phyloP scores from a whole-genome alignment of 1,140 invertebrate species.

The Tetramorium parvispinum region DNA sequence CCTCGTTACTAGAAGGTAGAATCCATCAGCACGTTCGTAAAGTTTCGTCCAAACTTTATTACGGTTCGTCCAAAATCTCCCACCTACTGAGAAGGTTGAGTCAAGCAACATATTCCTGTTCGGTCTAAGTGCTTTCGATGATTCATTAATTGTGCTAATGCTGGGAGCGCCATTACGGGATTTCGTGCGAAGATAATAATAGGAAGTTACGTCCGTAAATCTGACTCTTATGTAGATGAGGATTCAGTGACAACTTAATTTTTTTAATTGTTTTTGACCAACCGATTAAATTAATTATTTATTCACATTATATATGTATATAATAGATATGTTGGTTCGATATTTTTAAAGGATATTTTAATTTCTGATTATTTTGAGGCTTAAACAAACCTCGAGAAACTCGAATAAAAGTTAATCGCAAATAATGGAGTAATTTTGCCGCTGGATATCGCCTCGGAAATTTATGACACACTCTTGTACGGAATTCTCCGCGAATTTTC shows the following conservation, averaged over 20 bases:
- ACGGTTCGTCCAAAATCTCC: background rate
- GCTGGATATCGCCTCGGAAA: background rate
- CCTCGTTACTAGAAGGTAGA: background rate
- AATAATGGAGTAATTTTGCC: conserved; percentile 15
- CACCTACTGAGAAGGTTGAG: background rate
- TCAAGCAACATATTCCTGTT: conserved; percentile 20
- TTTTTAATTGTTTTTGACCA: background rate
- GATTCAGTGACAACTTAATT: background rate
- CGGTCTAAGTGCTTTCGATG: background rate
- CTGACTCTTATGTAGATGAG: background rate
- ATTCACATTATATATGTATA: background rate
- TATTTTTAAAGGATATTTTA: background rate
- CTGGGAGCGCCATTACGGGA: background rate
- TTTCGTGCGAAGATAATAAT: background rate
- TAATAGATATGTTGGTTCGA: background rate
- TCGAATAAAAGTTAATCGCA: conserved; percentile 38
- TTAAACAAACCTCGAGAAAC: background rate
- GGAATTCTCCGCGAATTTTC: conserved; percentile 33
- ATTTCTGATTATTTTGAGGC: background rate
- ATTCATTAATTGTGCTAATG: conserved; percentile 27
- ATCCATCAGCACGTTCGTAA: background rate
- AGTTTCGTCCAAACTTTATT: conserved; percentile 23
- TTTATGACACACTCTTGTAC: conserved; percentile 1
- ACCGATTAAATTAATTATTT: background rate
- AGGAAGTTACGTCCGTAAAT: background rate